phyloP scores from a whole-genome alignment of 2,113 vertebrate species.

The Eleginops maclovinus region DNA sequence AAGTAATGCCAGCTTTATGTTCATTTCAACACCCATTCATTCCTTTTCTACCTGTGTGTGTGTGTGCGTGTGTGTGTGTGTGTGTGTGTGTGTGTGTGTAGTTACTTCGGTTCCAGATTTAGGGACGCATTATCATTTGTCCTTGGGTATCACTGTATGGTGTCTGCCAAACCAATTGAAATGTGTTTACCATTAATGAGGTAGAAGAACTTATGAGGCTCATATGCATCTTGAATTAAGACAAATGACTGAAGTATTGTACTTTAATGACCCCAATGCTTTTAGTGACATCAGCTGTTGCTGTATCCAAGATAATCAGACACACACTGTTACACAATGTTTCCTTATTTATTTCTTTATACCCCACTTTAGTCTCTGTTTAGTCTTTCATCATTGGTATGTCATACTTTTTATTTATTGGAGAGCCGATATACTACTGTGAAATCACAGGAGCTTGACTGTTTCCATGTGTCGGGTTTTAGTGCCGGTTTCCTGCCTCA shows the following conservation, averaged over 20 bases:
- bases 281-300: slow-evolving; percentile 39
- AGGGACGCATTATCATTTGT: slow-evolving; percentile 35
- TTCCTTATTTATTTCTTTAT: slow-evolving; percentile 43
- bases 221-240: not conserved
- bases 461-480: slow-evolving; percentile 81
- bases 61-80: slow-evolving; percentile 22
- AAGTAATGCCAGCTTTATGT: slow-evolving; percentile 81
- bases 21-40: slow-evolving; percentile 70
- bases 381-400: slow-evolving; percentile 73
- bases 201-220: slow-evolving; percentile 5
- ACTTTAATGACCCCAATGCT: slow-evolving; percentile 33
- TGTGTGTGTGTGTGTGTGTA: slow-evolving; percentile 4
- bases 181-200: slow-evolving; percentile 20
- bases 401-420: slow-evolving; percentile 73
- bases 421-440: slow-evolving; percentile 66
- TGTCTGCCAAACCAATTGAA: slow-evolving; percentile 21
- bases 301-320: slow-evolving; percentile 35
- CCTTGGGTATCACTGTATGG: slow-evolving; percentile 25
- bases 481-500: slow-evolving; percentile 74
- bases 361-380: slow-evolving; percentile 52
- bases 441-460: slow-evolving; percentile 79
- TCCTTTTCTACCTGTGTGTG: slow-evolving; percentile 69
- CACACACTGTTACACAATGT: slow-evolving; percentile 36
- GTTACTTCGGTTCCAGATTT: no score
- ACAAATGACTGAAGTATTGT: not conserved